Evolutionary conservation across 2,113 vertebrate species (phyloP).

Genomic region (Mastomys coucha): DNA sequence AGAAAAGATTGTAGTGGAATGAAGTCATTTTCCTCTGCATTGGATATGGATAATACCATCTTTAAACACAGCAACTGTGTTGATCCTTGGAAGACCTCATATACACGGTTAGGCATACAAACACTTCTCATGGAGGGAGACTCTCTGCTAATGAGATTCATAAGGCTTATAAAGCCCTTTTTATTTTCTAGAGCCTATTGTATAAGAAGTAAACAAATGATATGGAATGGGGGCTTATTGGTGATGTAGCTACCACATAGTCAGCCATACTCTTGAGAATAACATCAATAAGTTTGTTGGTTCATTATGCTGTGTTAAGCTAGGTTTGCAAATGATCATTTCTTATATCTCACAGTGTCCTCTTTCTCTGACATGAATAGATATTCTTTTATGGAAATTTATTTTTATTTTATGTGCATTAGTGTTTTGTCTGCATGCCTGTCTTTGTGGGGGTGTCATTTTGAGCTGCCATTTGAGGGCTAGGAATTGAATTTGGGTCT

Average conservation of each 20-base stretch:
- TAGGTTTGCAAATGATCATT: background rate
- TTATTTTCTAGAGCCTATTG: background rate
- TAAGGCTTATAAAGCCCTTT: background rate
- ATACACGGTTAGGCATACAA: background rate
- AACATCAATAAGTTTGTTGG: background rate
- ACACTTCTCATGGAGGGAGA: background rate
- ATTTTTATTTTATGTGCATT: too few species aligned
- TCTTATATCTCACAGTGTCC: background rate
- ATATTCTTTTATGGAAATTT: too few species aligned
- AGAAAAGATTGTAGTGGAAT: background rate
- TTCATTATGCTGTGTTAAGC: background rate
- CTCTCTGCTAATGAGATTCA: too few species aligned
- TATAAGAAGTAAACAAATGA: background rate
- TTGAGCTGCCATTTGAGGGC: too few species aligned
- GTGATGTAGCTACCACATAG: background rate
- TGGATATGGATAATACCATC: background rate
- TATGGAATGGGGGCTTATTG: background rate
- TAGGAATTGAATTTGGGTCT: too few species aligned
- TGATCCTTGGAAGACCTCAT: background rate
- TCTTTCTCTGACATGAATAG: background rate
- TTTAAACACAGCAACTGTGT: background rate
- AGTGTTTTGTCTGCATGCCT: too few species aligned
- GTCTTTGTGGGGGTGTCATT: too few species aligned
- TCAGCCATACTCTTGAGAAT: background rate
- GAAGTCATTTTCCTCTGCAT: background rate